Evolutionary conservation across 2,888 invertebrate species (phyloP), one percentile per base, ranked within the genome.

Genomic region (Tineola bisselliella): DNA sequence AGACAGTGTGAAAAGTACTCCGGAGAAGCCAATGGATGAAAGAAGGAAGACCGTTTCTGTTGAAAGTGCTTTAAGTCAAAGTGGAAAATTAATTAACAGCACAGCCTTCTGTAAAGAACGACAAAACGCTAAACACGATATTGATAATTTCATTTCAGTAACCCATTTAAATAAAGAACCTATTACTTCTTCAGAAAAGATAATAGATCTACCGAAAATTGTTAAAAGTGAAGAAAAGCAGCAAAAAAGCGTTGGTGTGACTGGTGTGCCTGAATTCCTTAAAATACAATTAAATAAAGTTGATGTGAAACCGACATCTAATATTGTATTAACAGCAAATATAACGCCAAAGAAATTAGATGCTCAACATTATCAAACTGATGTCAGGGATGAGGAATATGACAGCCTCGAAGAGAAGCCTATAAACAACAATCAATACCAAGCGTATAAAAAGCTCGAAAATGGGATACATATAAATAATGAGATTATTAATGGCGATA

Each of bases 211-310:
- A 44, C 61, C 71, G 8, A 87, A 81, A 70, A 61, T 68, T 1
- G 77, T 70, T 54, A 88, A 86, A 65, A 79, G 75, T 68, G 79
- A 87, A 65, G 78, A 87, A 44, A 84, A 79, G 66, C 65, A 74
- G 63, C 76, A 74, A 57, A 81, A 81, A 66, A 64, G 71, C 44
- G 15, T 2, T 6, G 62, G 58, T 43, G 66, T 68, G 0, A 82
- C 80, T 62, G 77, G 79, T 52, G 82, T 91, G 12, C 91, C 92
- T 0, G 92, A 93, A 72, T 92, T 92, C 71, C 77, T 92, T 64
- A 90, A 91, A 69, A 90, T 92, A 62, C 92, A 93, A 73, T 70
- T 93, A 56, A 91, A 92, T 70, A 90, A 90, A 71, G 91, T 93
- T 6, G 92, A 93, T 67, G 80, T 87, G 10, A 89, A 89, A 66